These are phyloP conservation scores for Pseudachorutes palmiensis DNA, from an alignment of 1,140 invertebrate genomes.

Conservation along the genomic window DNA sequence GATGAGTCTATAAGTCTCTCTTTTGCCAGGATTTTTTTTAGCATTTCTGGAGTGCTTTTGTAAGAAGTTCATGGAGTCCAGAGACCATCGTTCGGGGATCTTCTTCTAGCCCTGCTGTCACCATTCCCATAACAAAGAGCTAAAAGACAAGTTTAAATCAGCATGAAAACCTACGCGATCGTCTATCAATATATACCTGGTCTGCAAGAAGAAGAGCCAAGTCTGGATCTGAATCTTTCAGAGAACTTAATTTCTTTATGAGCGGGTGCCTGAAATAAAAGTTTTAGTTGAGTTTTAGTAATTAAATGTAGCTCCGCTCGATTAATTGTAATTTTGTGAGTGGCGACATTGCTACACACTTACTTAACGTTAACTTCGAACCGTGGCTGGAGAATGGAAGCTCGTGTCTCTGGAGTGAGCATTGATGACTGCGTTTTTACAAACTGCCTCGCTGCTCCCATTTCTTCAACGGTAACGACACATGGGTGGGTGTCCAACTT, in stretches of 20 bases:
- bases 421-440: conserved; percentile 78
- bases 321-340: no score
- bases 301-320: neutral
- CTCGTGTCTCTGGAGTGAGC: conserved; percentile 75
- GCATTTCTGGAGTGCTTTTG: conserved; percentile 72
- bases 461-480: conserved; percentile 84
- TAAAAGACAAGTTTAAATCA: conserved; percentile 43
- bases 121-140: conserved; percentile 90
- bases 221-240: conserved; percentile 64
- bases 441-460: conserved; percentile 91
- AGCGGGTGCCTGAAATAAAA: conserved; percentile 64
- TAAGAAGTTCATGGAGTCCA: conserved; percentile 77
- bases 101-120: conserved; percentile 85
- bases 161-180: conserved; percentile 10
- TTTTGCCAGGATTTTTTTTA: no score
- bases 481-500: conserved; percentile 83
- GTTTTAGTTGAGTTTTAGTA: conserved; percentile 1
- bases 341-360: no score
- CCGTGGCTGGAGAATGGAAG: conserved; percentile 76
- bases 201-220: conserved; percentile 74
- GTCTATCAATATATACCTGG: conserved; percentile 53
- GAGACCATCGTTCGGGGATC: conserved; percentile 76
- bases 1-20: no score
- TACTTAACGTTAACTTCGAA: conserved; percentile 79
- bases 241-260: conserved; percentile 73